Conservation (phyloP, 2,113 vertebrate species). For the Otolemur garnettii region DNA sequence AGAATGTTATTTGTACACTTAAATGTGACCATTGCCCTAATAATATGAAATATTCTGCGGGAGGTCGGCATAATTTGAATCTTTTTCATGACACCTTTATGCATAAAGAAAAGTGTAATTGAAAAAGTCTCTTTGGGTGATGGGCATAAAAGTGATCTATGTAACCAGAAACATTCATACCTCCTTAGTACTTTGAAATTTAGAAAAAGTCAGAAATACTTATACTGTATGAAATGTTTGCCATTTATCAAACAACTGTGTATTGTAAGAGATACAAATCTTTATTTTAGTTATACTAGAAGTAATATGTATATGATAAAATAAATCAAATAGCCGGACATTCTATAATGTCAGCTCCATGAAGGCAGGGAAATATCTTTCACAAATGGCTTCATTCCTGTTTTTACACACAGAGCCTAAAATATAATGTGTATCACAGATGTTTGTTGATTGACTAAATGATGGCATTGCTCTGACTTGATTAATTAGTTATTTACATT, state of each 20-base stretch:
- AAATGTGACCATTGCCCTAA: slow-evolving; percentile 10
- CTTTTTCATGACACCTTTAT: neutral
- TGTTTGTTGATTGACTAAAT: neutral
- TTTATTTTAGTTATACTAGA: neutral
- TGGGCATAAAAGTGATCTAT: too few species aligned
- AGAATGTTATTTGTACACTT: neutral
- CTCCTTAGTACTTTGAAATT: too few species aligned
- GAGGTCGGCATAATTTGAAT: neutral
- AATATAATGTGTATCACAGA: neutral
- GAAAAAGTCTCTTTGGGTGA: too few species aligned
- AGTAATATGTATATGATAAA: neutral
- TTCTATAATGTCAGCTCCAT: neutral
- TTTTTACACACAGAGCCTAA: neutral
- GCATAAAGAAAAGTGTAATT: slow-evolving; percentile 23
- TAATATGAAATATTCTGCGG: neutral
- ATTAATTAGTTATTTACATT: neutral
- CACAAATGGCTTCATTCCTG: neutral
- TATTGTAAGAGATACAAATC: neutral
- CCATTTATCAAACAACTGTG: neutral
- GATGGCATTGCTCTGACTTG: neutral
- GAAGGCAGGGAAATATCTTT: neutral
- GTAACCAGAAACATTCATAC: too few species aligned
- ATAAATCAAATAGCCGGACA: neutral
- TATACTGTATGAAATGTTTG: neutral
- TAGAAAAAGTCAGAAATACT: neutral